Evolutionary conservation across 2,113 vertebrate species (phyloP).

Genomic region (Struthio camelus): DNA sequence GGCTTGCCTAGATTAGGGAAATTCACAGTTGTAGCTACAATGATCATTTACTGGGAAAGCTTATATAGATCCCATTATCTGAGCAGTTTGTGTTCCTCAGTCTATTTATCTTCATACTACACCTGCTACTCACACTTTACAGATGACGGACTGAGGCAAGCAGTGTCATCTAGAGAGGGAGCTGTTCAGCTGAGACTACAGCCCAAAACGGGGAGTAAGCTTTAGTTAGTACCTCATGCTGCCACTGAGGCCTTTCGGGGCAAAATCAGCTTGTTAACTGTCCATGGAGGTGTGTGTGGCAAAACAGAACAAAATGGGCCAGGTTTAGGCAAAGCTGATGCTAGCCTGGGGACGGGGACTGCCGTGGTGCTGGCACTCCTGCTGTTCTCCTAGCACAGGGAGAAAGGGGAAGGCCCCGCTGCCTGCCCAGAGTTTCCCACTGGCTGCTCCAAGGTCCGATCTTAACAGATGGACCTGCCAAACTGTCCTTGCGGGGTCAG

Average conservation of each 20-base stretch:
- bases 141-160: background rate
- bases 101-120: slow-evolving; percentile 33
- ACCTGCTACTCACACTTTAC: slow-evolving; percentile 5
- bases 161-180: background rate
- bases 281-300: background rate
- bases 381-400: background rate
- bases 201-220: rapidly evolving
- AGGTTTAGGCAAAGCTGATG: background rate
- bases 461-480: background rate
- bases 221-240: background rate
- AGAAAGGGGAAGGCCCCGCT: background rate
- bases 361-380: rapidly evolving
- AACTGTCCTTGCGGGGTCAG: background rate
- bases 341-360: background rate
- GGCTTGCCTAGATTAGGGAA: slow-evolving; percentile 44
- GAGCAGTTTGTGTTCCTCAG: slow-evolving; percentile 26
- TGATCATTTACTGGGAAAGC: slow-evolving; percentile 19
- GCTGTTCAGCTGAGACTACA: background rate
- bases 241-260: background rate
- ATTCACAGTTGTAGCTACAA: slow-evolving; percentile 28
- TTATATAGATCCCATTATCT: slow-evolving; percentile 39
- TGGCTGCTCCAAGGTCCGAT: no score
- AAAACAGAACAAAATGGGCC: background rate
- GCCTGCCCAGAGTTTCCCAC: background rate
- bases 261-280: background rate